These are phyloP conservation scores for Empis livida DNA, from an alignment of 2,888 invertebrate genomes.

Conservation along the genomic window DNA sequence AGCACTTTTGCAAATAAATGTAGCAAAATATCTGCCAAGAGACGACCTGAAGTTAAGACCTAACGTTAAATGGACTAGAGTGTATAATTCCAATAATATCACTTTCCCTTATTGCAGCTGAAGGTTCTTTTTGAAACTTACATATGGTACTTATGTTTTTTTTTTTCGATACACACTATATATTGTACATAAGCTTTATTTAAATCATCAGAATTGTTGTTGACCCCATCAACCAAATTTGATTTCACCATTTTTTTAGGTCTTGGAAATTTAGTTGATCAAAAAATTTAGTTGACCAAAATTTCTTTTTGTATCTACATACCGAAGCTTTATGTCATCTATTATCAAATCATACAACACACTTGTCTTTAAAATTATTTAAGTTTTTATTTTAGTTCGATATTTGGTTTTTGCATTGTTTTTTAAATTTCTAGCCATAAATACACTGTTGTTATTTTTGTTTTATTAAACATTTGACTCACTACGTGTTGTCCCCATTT, in stretches of 20 bases:
- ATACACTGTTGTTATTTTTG: not conserved
- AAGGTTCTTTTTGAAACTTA: not conserved
- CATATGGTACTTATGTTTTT: no score
- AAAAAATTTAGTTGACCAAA: not conserved
- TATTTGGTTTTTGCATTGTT: no score
- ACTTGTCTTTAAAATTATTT: not conserved
- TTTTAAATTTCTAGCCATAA: not conserved
- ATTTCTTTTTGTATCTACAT: not conserved
- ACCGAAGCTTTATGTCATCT: not conserved
- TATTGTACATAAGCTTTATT: not conserved
- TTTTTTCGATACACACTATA: conserved; percentile 1
- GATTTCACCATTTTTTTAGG: not conserved
- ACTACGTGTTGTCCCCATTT: not conserved
- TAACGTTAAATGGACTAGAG: conserved; percentile 5
- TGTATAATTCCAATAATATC: conserved; percentile 1
- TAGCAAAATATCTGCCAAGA: conserved; percentile 1
- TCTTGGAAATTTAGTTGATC: not conserved
- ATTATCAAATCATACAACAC: not conserved
- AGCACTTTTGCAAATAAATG: conserved; percentile 1
- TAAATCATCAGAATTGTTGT: not conserved
- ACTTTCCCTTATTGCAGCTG: not conserved
- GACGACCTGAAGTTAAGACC: conserved; percentile 3
- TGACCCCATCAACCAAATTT: not conserved
- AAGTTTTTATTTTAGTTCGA: no score
- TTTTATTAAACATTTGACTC: not conserved